Base-by-base conservation (phyloP, 2,797 vertebrate species). In the Etheostoma nigrum region DNA sequence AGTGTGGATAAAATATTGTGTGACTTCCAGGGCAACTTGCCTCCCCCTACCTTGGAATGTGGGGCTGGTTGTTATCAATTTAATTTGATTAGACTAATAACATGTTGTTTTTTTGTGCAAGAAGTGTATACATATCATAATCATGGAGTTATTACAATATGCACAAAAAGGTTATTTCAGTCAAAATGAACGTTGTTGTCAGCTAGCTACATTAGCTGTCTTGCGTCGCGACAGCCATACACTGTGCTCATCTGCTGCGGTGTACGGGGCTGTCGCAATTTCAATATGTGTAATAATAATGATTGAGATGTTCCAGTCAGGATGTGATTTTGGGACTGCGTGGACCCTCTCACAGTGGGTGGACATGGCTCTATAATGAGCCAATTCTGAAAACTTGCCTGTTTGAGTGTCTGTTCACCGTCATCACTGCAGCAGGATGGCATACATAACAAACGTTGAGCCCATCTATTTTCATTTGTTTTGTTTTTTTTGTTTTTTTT, bases 341-440 rank as follows among this genome's bases (percentile, higher is more conserved):
- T 40, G 49, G 71, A 55, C 0, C 58, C 25, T 4, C 21, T 44
- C 1, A n/a, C 40, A 40, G 36, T 40, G 36, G 36, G 44, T n/a
- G 58, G 47, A 47, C 53, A 18, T 21, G 25, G 55, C 65, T 62
- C 27, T 23, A 48, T 52, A 40, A 55, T 7, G 27, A 67, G 9
- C 14, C 36, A 36, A 45, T 66, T 76, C 9, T 51, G 4, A 72
- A 61, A 70, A 19, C 4, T 53, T 52, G 5, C 42, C 55, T 23
- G 33, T 65, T 36, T 27, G 27, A 27, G 8, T 36, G 33, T 10
- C 33, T 0, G 9, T 40, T 40, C 36, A 3, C 10, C 36, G 7
- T 40, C 36, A 3, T 40, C 36, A 40, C 36, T 40, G 36, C 36
- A 40, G 36, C 36, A 40, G 36, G 36, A 40, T 40, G 36, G 36